These are phyloP conservation scores for Acanthosoma haemorrhoidale DNA, from an alignment of 2,888 invertebrate genomes.

Conservation along the genomic window DNA sequence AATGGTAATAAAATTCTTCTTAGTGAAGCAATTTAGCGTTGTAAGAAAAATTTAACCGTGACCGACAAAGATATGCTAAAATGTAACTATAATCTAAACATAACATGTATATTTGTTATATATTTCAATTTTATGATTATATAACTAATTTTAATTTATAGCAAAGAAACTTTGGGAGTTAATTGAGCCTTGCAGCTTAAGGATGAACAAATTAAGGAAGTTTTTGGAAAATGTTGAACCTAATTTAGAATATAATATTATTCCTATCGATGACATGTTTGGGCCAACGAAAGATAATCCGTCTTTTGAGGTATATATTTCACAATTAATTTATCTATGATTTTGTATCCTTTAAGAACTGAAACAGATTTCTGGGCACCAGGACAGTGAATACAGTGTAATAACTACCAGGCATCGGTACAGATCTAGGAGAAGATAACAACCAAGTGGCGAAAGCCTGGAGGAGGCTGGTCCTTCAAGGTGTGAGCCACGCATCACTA, in stretches of 20 bases:
- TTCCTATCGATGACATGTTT: conserved; percentile 82
- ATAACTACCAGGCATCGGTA: no score
- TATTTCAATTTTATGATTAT: neutral
- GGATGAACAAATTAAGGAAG: conserved; percentile 64
- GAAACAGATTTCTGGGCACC: no score
- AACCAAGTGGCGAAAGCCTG: no score
- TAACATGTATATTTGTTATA: neutral
- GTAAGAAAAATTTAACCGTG: conserved; percentile 74
- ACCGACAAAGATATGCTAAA: conserved; percentile 82
- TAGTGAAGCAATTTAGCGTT: conserved; percentile 73
- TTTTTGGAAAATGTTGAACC: conserved; percentile 82
- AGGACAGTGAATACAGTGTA: no score
- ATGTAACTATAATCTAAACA: conserved; percentile 55
- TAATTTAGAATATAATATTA: conserved; percentile 66
- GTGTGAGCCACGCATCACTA: no score
- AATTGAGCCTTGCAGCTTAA: conserved; percentile 71
- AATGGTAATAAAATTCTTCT: conserved; percentile 90
- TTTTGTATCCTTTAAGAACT: no score
- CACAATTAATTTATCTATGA: no score
- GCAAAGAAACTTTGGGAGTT: conserved; percentile 82
- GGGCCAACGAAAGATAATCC: conserved; percentile 88
- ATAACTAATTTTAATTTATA: conserved; percentile 47
- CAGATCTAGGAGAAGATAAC: no score
- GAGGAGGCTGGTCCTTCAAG: no score
- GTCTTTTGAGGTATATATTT: conserved; percentile 53